Base-by-base conservation (phyloP, 2,113 vertebrate species). In the Petromus typicus region DNA sequence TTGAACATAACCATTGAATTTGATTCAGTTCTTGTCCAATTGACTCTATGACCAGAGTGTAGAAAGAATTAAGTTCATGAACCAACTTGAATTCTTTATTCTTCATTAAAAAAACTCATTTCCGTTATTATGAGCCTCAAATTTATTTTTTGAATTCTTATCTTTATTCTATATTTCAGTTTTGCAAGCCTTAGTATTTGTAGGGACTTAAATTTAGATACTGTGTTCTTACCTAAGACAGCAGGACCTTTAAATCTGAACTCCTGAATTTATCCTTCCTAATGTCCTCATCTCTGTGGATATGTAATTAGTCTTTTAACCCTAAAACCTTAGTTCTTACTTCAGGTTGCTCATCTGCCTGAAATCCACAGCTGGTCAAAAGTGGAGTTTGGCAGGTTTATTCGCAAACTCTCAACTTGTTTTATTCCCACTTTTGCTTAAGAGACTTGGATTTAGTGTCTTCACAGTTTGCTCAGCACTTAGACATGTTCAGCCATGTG, bases 271-370 rank as follows among this genome's bases (percentile, higher is more conserved):
- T 84, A 18, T 61, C 22, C 34, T 37, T 75, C n/a, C 43, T 86
- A 83, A 59, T 83, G 69, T 84, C 67, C 3, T 76, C 56, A 7
- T 90, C 95, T 91, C 75, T 90, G 27, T 63, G 87, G 78, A 20
- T 80, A 40, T 30, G 17, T 59, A 43, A 37, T 86, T 79, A 67
- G 54, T 81, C 81, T 85, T 86, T 48, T 56, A 71, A 73, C n/a
- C 17, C 59, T 48, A 43, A 81, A 95, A 40, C 43, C 9, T 89
- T 78, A 13, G 1, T 76, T 95, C 5, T 8, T 51, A 51, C 34
- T 66, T 89, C n/a, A 57, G 48, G 45, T 59, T 82, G 22, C 27
- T 93, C n/a, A 0, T 88, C 73, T 73, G 88, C 23, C 61, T 73
- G 14, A 86, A 63, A 79, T 57, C 51, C 40, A 12, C 22, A 45